These are phyloP conservation scores for Patella depressa DNA, from an alignment of 2,888 invertebrate genomes.

Conservation along the genomic window DNA sequence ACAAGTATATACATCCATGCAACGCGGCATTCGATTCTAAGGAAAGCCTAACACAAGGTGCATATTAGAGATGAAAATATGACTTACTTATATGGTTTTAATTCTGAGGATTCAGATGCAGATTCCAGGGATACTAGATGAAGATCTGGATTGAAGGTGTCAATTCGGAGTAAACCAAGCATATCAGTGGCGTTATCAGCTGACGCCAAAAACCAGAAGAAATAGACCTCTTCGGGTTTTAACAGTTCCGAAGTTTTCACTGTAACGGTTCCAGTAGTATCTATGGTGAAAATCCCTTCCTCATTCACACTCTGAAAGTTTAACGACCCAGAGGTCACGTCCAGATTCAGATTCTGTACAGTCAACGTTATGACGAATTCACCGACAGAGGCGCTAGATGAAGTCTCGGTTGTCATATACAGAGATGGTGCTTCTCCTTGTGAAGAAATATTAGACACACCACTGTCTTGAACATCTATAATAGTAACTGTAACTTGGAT, in stretches of 20 bases:
- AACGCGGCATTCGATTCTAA: too few species aligned
- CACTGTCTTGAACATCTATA: conserved; percentile 41
- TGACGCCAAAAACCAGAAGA: conserved; percentile 27
- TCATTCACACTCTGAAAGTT: neutral
- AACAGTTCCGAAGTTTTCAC: conserved; percentile 30
- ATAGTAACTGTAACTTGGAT: conserved; percentile 36
- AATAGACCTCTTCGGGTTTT: conserved; percentile 23
- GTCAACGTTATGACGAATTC: conserved; percentile 37
- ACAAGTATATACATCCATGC: too few species aligned
- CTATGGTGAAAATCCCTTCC: conserved; percentile 36
- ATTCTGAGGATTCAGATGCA: neutral
- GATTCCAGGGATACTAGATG: conserved; percentile 32
- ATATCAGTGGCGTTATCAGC: neutral
- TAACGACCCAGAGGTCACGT: neutral
- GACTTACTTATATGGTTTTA: neutral
- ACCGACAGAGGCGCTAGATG: conserved; percentile 31
- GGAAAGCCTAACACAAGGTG: neutral
- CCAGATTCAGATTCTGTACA: conserved; percentile 17
- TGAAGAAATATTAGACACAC: conserved; percentile 8
- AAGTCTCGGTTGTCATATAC: conserved; percentile 41
- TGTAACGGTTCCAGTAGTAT: conserved; percentile 40
- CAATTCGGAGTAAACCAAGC: conserved; percentile 40
- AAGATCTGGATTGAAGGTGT: conserved; percentile 36
- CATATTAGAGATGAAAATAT: neutral
- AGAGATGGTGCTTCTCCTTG: conserved; percentile 16